Base-by-base conservation (phyloP, 2,888 invertebrate genomes). In the Caenorhabditis doughertyi region DNA sequence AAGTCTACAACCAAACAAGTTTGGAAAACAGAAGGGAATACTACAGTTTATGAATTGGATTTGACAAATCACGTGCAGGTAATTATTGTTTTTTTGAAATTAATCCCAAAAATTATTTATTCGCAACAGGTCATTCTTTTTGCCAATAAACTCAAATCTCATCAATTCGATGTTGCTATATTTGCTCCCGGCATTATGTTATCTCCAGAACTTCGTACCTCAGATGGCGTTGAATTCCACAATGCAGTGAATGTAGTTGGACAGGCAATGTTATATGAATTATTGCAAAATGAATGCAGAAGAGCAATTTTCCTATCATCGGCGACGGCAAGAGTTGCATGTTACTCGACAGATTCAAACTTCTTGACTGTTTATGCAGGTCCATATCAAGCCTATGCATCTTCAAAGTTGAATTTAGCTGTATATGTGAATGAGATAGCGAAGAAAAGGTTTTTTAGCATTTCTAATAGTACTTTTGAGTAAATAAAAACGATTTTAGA, bases 341-440 rank as follows among this genome's bases (percentile, higher is more conserved):
- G 71, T 25, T 71, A 47, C 39, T 56, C 56, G 1, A 21, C 13
- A 18, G 27, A 39, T 27, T 3, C 39, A 1, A 58, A 72, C 8
- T 67, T 74, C 16, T 27, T 81, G 32, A 18, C 53, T 9, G 55
- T 53, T 2, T 81, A 81, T 23, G 55, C 76, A 9, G 87, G 87
- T 5, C 81, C 84, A 3, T 86, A 86, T 76, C 86, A 87, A 67
- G 86, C 87, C n/a, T 87, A 87, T 53, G 85, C 85, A 2, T 73
- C 84, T 35, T 87, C 87, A n/a, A 87, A 87, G 53, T 58, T 87
- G 21, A 60, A 73, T 62, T 58, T 87, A n/a, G 70, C 86, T 0
- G 79, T 82, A 21, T 86, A 84, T 72, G 79, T 84, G 21, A 53
- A 83, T 13, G 77, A 85, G 53, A 68, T 84, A 23, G 79, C 85